A percentile compares a stretch with the other conserved stretches of the same genome.
phyloP scores from a whole-genome alignment of 2,888 invertebrate species.

The Icerya purchasi region DNA sequence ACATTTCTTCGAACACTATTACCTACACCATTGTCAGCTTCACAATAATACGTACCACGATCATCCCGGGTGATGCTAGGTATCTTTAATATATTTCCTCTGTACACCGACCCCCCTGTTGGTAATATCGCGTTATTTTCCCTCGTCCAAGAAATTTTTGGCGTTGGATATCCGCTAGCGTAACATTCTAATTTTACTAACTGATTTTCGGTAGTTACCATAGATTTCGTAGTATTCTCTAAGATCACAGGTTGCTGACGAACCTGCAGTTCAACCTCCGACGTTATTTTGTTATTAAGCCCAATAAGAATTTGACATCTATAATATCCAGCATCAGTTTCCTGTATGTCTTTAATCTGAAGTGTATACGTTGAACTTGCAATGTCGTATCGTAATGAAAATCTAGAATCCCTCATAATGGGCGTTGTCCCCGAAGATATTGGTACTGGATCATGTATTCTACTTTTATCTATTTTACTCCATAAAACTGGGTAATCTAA shows the following conservation, averaged over 20 bases:
- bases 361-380: slow-evolving; percentile 45
- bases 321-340: slow-evolving; percentile 73
- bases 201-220: slow-evolving; percentile 54
- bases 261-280: slow-evolving; percentile 63
- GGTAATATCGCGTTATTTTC: slow-evolving; percentile 83
- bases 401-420: slow-evolving; percentile 64
- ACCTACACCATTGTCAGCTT: slow-evolving; percentile 70
- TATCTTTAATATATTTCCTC: slow-evolving; percentile 59
- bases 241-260: slow-evolving; percentile 77
- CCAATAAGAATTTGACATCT: slow-evolving; percentile 69
- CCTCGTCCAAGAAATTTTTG: slow-evolving; percentile 72
- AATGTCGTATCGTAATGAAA: slow-evolving; percentile 53
- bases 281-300: slow-evolving; percentile 52
- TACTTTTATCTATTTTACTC: slow-evolving; percentile 38
- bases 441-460: slow-evolving; percentile 45
- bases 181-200: slow-evolving; percentile 66
- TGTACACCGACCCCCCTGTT: slow-evolving; percentile 61
- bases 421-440: slow-evolving; percentile 62
- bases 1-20: slow-evolving; percentile 62
- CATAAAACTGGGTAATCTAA: slow-evolving; percentile 71
- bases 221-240: slow-evolving; percentile 72
- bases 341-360: slow-evolving; percentile 77
- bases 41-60: slow-evolving; percentile 81
- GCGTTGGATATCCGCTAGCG: slow-evolving; percentile 64
- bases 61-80: slow-evolving; percentile 60